Evolutionary conservation across 53 echinoderm and acorn worm genomes (phyloP), one percentile per base, ranked within the genome.

Genomic region (Echinometra lucunter): DNA sequence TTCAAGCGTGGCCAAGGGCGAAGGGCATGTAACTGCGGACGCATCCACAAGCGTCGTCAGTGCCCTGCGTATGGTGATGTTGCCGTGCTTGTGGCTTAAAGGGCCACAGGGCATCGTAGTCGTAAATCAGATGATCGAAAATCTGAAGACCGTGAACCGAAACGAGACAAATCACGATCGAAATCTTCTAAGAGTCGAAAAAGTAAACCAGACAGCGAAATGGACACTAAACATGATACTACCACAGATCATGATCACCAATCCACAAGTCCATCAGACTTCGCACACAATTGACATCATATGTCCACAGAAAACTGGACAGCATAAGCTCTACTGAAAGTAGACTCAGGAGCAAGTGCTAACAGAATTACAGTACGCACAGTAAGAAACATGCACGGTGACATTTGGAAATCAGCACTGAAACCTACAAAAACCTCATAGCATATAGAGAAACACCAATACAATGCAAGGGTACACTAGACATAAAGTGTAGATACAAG

Each of bases 31-130:
- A 96, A 95, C 30, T 97, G 96, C 44, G 93, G 89, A 32, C 90
- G 91, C 11, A 25, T 69, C 6, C 97, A 95, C 55, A 94, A 88
- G 58, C 94, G 94, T 19, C 58, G 95, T 42, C 91, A 94, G 82
- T 97, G 95, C 70, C 96, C 97, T 27, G 97, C 96, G n/a, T 96
- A 89, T 37, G 18, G 89, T 13, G 96, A 97, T 88, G 95, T 88
- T 97, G 96, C 74, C 92, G 78, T 37, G 28, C 92, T 19, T 97
- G 97, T 67, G 94, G 95, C 38, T 69, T 57, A 32, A 96, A 92
- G 45, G 96, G 96, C 58, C 95, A 94, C 89, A 95, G 97, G 96
- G 94, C 94, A 15, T 96, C 95, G 47, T 72, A 9, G 42, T 56
- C 60, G 91, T 15, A 19, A 10, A 66, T 38, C 91, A 37, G 57